Conservation (phyloP, 2,888 invertebrate genomes). For the Bibio marci region DNA sequence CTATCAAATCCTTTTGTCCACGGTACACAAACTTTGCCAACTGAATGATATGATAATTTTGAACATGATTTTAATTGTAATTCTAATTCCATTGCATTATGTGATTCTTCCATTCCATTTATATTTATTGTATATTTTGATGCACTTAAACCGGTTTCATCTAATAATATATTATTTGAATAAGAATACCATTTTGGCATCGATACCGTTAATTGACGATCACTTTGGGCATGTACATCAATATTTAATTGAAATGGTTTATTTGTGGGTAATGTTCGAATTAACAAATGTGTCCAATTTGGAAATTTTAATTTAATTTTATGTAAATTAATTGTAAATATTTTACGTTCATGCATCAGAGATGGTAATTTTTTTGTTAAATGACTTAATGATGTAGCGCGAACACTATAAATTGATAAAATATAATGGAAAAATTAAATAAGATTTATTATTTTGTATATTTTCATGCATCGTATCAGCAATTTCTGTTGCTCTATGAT, state of each 20-base stretch:
- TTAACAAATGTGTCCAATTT: slow-evolving; percentile 50
- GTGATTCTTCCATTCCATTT: slow-evolving; percentile 34
- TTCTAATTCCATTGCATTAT: slow-evolving; percentile 41
- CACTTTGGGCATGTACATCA: slow-evolving; percentile 39
- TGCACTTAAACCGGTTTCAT: slow-evolving; percentile 37
- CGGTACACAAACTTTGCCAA: slow-evolving; percentile 42
- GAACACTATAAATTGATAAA: slow-evolving; percentile 25
- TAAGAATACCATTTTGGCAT: slow-evolving; percentile 28
- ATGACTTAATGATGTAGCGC: slow-evolving; percentile 40
- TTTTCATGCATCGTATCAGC: slow-evolving; percentile 27
- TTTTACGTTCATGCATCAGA: slow-evolving; percentile 24
- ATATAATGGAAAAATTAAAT: slow-evolving; percentile 6
- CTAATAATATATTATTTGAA: slow-evolving; percentile 26
- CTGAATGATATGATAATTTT: slow-evolving; percentile 34
- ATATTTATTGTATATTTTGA: slow-evolving; percentile 43
- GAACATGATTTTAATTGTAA: slow-evolving; percentile 36
- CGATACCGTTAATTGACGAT: slow-evolving; percentile 23
- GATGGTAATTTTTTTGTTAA: slow-evolving; percentile 37
- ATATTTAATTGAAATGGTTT: slow-evolving; percentile 45
- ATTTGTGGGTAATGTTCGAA: slow-evolving; percentile 44
- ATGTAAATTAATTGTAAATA: slow-evolving; percentile 41
- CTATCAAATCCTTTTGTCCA: slow-evolving; percentile 46
- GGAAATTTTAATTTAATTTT: slow-evolving; percentile 36
- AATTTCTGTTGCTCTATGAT: slow-evolving; percentile 20
- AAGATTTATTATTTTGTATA: too few relatives aligned